Evolutionary conservation across 64 coral and sea anemone genomes (phyloP).

Genomic region (Montipora foliosa): DNA sequence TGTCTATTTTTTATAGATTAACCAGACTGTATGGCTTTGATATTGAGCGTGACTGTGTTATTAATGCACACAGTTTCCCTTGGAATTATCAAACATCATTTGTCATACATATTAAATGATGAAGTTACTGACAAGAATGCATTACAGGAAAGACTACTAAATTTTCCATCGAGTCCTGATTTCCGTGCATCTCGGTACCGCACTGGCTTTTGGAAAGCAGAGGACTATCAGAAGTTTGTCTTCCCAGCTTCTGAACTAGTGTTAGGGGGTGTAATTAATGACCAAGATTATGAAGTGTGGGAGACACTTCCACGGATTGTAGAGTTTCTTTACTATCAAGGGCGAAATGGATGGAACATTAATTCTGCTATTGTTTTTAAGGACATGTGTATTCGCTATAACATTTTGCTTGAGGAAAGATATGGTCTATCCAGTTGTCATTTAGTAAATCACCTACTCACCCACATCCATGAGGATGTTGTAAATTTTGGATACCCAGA

Average conservation of each 20-base stretch:
- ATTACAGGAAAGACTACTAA: constrained; percentile 51
- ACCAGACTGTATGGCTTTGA: constrained; percentile 70
- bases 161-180: constrained; percentile 60
- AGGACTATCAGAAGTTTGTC: constrained; percentile 60
- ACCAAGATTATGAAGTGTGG: constrained; percentile 43
- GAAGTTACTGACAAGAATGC: constrained; percentile 27
- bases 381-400: not conserved
- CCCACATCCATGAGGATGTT: constrained; percentile 40
- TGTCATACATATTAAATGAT: constrained; percentile 30
- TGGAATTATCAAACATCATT: constrained; percentile 60
- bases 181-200: constrained; percentile 51
- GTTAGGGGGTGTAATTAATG: constrained; percentile 26
- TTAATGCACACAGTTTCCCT: constrained; percentile 68
- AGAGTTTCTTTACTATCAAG: too few relatives aligned
- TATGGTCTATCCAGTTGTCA: constrained; percentile 23
- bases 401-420: constrained; percentile 37
- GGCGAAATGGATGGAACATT: too few relatives aligned
- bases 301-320: constrained; percentile 6
- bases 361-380: too few relatives aligned
- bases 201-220: constrained; percentile 58
- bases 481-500: constrained; percentile 48
- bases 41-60: constrained; percentile 54
- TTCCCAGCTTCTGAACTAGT: constrained; percentile 69
- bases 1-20: constrained; percentile 43
- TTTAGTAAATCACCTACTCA: constrained; percentile 5